phyloP scores from a whole-genome alignment of 2,797 vertebrate genomes.

The Danio kyathit region DNA sequence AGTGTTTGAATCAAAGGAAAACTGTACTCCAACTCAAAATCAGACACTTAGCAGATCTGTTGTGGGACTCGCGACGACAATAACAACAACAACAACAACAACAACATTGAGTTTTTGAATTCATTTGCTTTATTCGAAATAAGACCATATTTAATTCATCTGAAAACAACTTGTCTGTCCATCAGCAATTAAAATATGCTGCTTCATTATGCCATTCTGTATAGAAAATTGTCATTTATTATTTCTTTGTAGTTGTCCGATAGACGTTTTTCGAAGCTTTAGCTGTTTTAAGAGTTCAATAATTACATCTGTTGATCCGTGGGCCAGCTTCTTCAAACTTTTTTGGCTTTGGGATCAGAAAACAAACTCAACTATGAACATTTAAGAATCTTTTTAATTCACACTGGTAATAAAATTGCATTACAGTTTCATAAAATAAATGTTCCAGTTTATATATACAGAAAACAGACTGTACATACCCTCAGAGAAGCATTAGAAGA shows the following conservation, averaged over 20 bases:
- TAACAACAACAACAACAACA: slow-evolving; percentile 75
- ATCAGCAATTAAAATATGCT: slow-evolving; percentile 66
- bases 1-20: neutral
- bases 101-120: slow-evolving; percentile 69
- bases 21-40: neutral
- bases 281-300: slow-evolving; percentile 68
- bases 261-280: slow-evolving; percentile 63
- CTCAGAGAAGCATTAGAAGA: slow-evolving; percentile 83
- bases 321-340: slow-evolving; percentile 67
- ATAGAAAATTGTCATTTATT: slow-evolving; percentile 68
- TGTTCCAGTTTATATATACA: slow-evolving; percentile 99
- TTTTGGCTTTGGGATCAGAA: slow-evolving; percentile 71
- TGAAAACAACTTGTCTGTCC: slow-evolving; percentile 77
- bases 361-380: slow-evolving; percentile 87
- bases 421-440: slow-evolving; percentile 99
- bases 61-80: slow-evolving; percentile 70
- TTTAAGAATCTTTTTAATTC: slow-evolving; percentile 99
- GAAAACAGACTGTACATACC: slow-evolving; percentile 99
- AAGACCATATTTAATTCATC: slow-evolving; percentile 75
- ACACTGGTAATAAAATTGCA: slow-evolving; percentile 99
- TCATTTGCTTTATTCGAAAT: slow-evolving; percentile 81
- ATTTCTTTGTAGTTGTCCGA: slow-evolving; percentile 16
- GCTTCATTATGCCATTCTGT: slow-evolving; percentile 69
- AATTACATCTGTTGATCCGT: slow-evolving; percentile 70
- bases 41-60: slow-evolving; percentile 44